Evolutionary conservation across 1,140 invertebrate genomes (phyloP).

Genomic region (Aphelinus certus): DNA sequence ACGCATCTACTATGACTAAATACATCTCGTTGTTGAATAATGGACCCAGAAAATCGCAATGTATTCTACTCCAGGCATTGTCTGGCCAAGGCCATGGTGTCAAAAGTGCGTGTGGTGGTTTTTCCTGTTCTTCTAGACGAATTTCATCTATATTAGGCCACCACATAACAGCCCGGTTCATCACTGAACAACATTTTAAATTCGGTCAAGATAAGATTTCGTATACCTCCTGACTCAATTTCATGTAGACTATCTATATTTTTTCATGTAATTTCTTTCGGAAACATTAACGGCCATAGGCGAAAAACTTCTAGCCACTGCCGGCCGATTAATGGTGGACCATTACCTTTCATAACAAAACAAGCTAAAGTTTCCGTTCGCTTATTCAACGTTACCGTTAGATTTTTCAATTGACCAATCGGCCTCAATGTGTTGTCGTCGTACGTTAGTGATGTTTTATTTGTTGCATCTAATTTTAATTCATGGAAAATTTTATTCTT

Average conservation of each 20-base stretch:
- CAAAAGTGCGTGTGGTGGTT: no score
- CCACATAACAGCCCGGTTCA: neutral
- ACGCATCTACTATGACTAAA: no score
- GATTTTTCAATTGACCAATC: slow-evolving; percentile 16
- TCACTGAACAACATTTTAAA: neutral
- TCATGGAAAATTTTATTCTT: slow-evolving; percentile 12
- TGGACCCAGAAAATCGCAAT: no score
- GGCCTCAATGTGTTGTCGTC: slow-evolving; percentile 12
- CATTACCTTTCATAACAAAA: slow-evolving; percentile 32
- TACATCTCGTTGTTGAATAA: no score
- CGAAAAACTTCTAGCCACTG: slow-evolving; percentile 33
- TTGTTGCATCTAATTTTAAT: slow-evolving; percentile 14
- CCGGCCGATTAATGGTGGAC: no score
- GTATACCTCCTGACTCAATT: neutral
- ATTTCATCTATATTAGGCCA: no score
- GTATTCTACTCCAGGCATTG: no score
- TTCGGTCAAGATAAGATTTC: neutral
- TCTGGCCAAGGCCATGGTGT: no score
- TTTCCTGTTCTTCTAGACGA: no score
- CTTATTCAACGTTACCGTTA: slow-evolving; percentile 20
- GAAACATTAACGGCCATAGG: slow-evolving; percentile 21
- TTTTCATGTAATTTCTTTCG: no score
- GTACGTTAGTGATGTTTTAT: slow-evolving; percentile 24
- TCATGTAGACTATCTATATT: neutral
- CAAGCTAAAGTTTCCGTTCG: slow-evolving; percentile 23